Base-by-base conservation (phyloP, 2,888 invertebrate species). In the Cyrtodaria siliqua region DNA sequence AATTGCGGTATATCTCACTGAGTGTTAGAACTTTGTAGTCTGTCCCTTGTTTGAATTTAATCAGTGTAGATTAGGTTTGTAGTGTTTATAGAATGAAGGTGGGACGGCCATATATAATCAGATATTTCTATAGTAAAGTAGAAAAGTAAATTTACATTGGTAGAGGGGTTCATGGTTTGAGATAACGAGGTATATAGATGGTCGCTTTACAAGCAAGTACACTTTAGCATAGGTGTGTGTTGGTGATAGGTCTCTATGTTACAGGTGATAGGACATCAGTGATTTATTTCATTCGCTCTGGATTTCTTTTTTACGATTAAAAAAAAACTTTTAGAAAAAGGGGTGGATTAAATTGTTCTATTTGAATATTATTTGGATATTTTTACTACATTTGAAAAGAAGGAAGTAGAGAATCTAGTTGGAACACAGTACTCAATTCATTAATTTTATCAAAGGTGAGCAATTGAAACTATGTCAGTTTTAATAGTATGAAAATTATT, bases 61-160 rank as follows among this genome's bases (percentile, higher is more conserved):
- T 77, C 77, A 77, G 63, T 24, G 44, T 61, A 72, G 72, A 72
- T 72, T 77, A 71, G 62, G 61, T 40, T 33, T 76, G 67, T 68
- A 72, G 77, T 75, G 71, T 79, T 79, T 75, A 79, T 62, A 63
- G 60, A 61, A 42, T 33, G 49, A 75, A 71, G 79, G 71, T 68
- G 79, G 79, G 68, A 52, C 68, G 42, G 67, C 38, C 67, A 63
- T 75, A 79, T 79, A 75, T 75, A 75, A 79, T 79, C 74, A 75
- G 63, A 75, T 79, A 79, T 75, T 75, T 79, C 72, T 64, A 75
- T 75, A 71, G 71, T 68, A 75, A 72, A 76, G 80, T 72, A 80
- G 80, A 76, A 80, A 80, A 66, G 76, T 59, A 80, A 80, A 80
- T 80, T 80, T 80, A 66, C 76, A 49, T 73, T 66, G 64, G 73